Evolutionary conservation across 2,797 vertebrate species (phyloP), one percentile per base, ranked within the genome.

Genomic region (Enteromius trimaculatus): DNA sequence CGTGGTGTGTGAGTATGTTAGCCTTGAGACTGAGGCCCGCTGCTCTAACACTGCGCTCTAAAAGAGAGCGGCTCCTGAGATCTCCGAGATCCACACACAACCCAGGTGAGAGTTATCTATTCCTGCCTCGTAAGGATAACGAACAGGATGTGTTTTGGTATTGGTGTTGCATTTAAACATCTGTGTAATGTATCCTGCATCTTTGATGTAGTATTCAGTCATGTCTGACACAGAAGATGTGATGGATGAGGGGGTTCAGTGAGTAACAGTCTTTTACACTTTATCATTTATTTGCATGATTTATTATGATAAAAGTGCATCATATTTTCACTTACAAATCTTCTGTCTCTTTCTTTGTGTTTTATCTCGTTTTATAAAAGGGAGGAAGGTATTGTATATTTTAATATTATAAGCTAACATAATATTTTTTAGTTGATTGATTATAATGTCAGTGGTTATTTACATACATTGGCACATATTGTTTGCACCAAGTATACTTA

Each of bases 191-290:
- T 72, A 60, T 71, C 58, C 75, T 91, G 86, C 85, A 80, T 92
- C 87, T 83, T 71, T 86, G 84, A 85, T 62, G 83, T 49, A 83
- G 62, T 77, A 87, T 90, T 86, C 87, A 86, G 66, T 74, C 29
- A 95, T 95, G 95, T 92, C 92, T 69, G 94, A 95, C 90, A 88
- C 91, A 62, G 93, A 95, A 64, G 94, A 94, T 21, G 87, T 92
- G 21, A 16, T 88, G 78, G 88, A 89, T 51, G 93, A 92, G 77
- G 91, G 92, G 23, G 86, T 82, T 82, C 91, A 89, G 94, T 95
- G 90, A 69, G 94, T 94, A 69, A 31, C 47, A 19, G 47, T 74
- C 6, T 69, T 64, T 62, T n/a, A 64, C 10, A 58, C 23, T 75
- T 7, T 21, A 19, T 17, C 2, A 49, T 42, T 42, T 39, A 13